Conservation (phyloP, 2,797 vertebrate species). For the Clamator glandarius region DNA sequence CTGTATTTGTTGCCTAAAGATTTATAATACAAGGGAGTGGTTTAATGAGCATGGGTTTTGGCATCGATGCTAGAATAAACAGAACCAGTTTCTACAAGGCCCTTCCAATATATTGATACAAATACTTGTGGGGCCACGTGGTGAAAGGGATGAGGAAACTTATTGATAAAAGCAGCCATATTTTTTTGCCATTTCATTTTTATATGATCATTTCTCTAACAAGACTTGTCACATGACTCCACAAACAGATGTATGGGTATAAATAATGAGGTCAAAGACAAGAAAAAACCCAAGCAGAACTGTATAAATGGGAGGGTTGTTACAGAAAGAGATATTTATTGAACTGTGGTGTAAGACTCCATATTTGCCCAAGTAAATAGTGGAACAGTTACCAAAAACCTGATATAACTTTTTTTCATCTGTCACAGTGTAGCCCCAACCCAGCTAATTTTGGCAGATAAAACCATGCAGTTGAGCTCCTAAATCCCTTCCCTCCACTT, state of each 20-base stretch:
- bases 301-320: background rate
- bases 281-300: background rate
- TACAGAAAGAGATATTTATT: background rate
- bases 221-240: background rate
- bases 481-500: too few species aligned
- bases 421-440: too few species aligned
- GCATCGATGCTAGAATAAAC: background rate
- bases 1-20: background rate
- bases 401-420: background rate
- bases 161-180: background rate
- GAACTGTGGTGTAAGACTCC: background rate
- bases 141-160: background rate
- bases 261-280: background rate
- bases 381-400: background rate
- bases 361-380: background rate
- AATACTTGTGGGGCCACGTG: background rate
- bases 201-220: background rate
- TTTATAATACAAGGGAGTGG: background rate
- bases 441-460: too few species aligned
- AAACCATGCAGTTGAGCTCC: too few species aligned
- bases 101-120: background rate
- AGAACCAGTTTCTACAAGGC: background rate
- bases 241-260: background rate
- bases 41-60: background rate
- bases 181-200: background rate